Evolutionary conservation across 1,140 invertebrate species (phyloP).

Genomic region (Periplaneta americana): DNA sequence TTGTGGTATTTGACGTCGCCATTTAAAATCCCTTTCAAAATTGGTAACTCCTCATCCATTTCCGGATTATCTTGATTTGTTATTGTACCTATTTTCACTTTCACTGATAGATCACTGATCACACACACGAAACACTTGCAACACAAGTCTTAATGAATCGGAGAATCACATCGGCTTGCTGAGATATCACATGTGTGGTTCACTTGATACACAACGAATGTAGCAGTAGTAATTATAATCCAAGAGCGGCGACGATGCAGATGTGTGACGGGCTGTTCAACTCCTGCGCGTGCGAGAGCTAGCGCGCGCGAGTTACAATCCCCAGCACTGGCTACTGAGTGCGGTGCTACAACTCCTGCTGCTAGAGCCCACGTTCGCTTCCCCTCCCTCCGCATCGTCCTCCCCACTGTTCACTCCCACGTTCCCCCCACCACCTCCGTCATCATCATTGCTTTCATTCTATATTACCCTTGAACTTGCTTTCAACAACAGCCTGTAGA

Average conservation of each 20-base stretch:
- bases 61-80: constrained; percentile 27
- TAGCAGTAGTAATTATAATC: too few relatives aligned
- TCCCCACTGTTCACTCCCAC: constrained; percentile 26
- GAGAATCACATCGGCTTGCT: too few relatives aligned
- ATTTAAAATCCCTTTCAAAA: constrained; percentile 81
- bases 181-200: neutral
- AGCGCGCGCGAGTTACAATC: neutral
- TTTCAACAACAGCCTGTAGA: constrained; percentile 28
- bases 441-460: constrained; percentile 30
- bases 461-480: constrained; percentile 40
- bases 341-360: neutral
- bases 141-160: neutral
- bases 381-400: constrained; percentile 1
- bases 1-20: constrained; percentile 83
- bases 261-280: neutral
- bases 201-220: neutral
- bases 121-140: neutral
- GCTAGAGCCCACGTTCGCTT: neutral
- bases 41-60: constrained; percentile 82
- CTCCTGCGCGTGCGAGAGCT: neutral
- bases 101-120: neutral
- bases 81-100: neutral
- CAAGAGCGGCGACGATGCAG: neutral
- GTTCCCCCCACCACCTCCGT: constrained; percentile 28
- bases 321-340: neutral